Evolutionary conservation across 23 tunicate genomes (phyloP), one percentile per base, ranked within the genome.

Genomic region (Corella eumyota): DNA sequence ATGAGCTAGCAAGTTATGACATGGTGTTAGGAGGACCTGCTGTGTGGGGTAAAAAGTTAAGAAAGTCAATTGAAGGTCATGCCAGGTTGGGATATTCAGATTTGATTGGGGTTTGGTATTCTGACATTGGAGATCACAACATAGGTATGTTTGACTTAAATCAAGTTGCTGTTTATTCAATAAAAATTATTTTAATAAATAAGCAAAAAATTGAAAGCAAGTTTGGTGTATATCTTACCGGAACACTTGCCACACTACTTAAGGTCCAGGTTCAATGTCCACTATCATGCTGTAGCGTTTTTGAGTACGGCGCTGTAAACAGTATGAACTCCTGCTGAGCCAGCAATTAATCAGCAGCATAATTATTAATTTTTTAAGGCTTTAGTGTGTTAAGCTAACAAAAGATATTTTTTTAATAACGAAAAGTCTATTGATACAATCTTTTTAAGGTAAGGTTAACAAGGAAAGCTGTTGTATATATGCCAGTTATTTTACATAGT

Each of bases 31-130:
- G 81, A 38, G 81, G 81, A 25, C 81, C 80, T 24, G 59, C 25
- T 1, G 48, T 74, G 13, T 82, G 92, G 92, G 81, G 52, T 4
- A 49, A 74, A 36, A 48, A 82, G 45, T 33, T 82, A 28, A 56
- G 62, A 37, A 28, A 56, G 7, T 65, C 76, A 1, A 25, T 82
- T 23, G 70, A 58, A 15, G 81, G 76, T 0, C 76, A 74, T 65
- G 54, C 34, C 0, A 30, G 76, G 30, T 69, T 71, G 7, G 80
- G 61, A 13, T 80, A 64, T 57, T 34, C 68, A 1, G 76, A 82
- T 32, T 45, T 82, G 30, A 40, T 82, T 50, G 92, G 92, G 25
- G 80, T 74, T 27, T 82, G 81, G 81, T 82, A 82, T 58, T 74
- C 81, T 0, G 92, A 82, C 52, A 36, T 74, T 25, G 92, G 81